Conservation (phyloP, 2,888 invertebrate genomes). For the Amphipoea lucens region DNA sequence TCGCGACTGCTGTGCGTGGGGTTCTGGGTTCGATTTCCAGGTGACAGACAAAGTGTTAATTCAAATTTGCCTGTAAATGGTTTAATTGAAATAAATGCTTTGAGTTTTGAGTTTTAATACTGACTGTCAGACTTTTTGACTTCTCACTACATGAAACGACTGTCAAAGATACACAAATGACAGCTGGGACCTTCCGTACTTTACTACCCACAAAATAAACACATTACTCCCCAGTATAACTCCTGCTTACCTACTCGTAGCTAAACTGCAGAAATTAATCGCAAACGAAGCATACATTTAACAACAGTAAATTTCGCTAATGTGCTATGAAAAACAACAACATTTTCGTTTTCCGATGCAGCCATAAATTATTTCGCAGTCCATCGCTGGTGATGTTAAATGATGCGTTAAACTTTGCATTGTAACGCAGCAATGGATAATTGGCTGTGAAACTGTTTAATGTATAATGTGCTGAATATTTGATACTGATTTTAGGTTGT, state of each 20-base stretch:
- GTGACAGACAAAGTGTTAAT: too few relatives aligned
- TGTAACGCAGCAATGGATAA: conserved; percentile 55
- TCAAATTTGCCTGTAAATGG: too few relatives aligned
- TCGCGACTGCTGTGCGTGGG: too few relatives aligned
- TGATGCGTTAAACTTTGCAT: conserved; percentile 54
- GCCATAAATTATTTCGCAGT: conserved; percentile 54
- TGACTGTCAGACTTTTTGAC: not conserved
- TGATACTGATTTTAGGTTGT: not conserved
- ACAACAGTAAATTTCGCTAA: conserved; percentile 52
- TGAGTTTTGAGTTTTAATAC: not conserved
- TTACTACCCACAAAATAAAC: not conserved
- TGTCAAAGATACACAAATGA: not conserved
- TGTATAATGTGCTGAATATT: conserved; percentile 35
- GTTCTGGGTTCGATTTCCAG: too few relatives aligned
- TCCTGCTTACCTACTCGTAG: not conserved
- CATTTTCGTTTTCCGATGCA: conserved; percentile 40
- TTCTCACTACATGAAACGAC: not conserved
- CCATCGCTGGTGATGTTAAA: conserved; percentile 62
- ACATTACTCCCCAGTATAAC: not conserved
- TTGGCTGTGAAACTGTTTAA: conserved; percentile 45
- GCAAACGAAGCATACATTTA: conserved; percentile 49
- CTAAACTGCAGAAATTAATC: conserved; percentile 16
- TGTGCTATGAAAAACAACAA: conserved; percentile 55
- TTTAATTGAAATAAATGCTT: too few relatives aligned
- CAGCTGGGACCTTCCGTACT: not conserved